These are phyloP conservation scores for Spongilla lacustris DNA, from an alignment of 37 sponge, comb jelly and placozoan species.

Conservation along the genomic window DNA sequence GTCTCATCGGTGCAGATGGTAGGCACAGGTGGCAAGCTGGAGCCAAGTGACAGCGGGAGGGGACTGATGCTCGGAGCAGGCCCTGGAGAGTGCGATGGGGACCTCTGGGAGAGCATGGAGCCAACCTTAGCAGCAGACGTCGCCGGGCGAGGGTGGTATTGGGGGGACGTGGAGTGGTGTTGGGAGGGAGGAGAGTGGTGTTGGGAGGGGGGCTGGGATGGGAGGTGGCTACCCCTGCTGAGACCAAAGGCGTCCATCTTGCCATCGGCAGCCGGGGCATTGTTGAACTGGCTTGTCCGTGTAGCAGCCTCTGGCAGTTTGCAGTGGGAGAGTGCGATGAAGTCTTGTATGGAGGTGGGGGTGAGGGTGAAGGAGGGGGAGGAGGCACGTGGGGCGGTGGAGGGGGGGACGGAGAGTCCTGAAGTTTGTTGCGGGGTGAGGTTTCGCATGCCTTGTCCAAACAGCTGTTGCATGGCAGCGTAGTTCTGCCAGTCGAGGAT, in stretches of 20 bases:
- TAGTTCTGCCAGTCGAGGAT: not conserved
- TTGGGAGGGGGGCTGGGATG: not conserved
- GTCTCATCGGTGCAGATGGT: no score
- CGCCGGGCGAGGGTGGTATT: not conserved
- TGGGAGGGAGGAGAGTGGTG: not conserved
- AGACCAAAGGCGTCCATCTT: not conserved
- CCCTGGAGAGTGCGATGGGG: no score
- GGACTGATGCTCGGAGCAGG: no score
- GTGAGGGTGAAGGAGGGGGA: not conserved
- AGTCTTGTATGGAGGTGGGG: not conserved
- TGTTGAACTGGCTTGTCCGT: not conserved
- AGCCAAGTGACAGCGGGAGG: no score
- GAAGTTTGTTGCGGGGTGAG: no score
- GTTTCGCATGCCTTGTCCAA: no score
- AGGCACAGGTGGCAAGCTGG: no score
- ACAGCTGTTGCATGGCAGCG: conserved; percentile 16
- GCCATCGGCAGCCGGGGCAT: not conserved
- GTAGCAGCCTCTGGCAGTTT: not conserved
- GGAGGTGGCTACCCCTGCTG: not conserved
- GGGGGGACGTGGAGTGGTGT: no score
- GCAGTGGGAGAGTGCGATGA: not conserved
- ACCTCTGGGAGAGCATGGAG: not conserved
- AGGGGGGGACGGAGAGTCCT: no score
- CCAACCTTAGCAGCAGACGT: not conserved
- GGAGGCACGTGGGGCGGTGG: not conserved